Evolutionary conservation across 2,888 invertebrate species (phyloP).

Genomic region (Fragum whitleyi): DNA sequence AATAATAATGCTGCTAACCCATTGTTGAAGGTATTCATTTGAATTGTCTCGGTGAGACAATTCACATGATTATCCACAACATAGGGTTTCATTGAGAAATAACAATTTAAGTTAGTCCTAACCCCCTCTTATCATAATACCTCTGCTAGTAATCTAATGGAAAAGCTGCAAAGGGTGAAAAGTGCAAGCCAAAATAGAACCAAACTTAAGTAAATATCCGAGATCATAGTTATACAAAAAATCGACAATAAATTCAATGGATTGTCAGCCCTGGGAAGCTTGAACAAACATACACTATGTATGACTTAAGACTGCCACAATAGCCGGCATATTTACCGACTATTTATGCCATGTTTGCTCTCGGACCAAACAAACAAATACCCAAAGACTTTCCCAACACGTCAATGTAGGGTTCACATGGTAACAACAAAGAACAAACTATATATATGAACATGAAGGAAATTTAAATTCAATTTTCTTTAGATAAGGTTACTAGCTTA

Average conservation of each 20-base stretch:
- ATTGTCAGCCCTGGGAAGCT: conserved; percentile 36
- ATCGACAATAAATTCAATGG: conserved; percentile 56
- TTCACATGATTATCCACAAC: no score
- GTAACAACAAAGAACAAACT: conserved; percentile 22
- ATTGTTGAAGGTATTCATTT: no score
- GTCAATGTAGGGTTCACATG: conserved; percentile 35
- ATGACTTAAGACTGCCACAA: conserved; percentile 47
- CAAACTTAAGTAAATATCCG: conserved; percentile 44
- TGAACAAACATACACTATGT: conserved; percentile 40
- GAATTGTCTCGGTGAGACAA: no score
- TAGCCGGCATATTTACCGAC: conserved; percentile 45
- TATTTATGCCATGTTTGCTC: conserved; percentile 54
- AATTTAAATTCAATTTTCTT: not conserved
- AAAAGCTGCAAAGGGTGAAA: not conserved
- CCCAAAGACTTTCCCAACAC: conserved; percentile 27
- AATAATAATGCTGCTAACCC: no score
- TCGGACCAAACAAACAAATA: conserved; percentile 55
- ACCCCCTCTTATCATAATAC: no score
- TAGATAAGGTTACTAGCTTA: not conserved
- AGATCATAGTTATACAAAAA: conserved; percentile 47
- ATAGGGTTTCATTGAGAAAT: no score
- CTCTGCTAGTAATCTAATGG: no score
- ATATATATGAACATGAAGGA: conserved; percentile 13
- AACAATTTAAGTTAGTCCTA: no score
- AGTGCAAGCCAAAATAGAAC: conserved; percentile 22